Conservation (phyloP, 53 echinoderm and acorn worm species). For the Echinarachnius parma region DNA sequence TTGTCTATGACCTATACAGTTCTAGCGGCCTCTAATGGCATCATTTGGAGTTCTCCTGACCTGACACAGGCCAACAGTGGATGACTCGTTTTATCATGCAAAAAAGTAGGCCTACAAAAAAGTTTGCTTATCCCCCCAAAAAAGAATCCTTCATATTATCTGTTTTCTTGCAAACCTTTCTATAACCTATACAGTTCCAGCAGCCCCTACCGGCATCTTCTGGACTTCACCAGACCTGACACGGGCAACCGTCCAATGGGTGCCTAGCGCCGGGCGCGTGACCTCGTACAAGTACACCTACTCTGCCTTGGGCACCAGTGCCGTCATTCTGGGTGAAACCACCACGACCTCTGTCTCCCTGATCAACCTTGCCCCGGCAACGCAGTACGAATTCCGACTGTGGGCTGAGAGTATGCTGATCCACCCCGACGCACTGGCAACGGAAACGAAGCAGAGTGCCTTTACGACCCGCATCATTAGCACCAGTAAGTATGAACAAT, state of each 20-base stretch:
- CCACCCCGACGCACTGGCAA: background rate
- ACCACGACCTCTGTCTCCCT: constrained; percentile 24
- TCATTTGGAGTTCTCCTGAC: background rate
- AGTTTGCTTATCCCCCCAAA: no score
- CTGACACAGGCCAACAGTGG: no score
- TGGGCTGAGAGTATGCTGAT: constrained; percentile 19
- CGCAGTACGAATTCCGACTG: constrained; percentile 47
- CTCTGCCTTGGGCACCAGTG: background rate
- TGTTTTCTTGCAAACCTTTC: no score
- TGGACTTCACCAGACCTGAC: constrained; percentile 15
- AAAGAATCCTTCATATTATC: no score
- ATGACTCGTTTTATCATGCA: no score
- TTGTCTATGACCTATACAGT: no score
- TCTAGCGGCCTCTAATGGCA: background rate
- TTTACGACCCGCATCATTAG: background rate
- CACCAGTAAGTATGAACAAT: constrained; percentile 14
- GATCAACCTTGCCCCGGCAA: constrained; percentile 20
- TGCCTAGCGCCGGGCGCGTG: constrained; percentile 33
- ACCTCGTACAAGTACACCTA: constrained; percentile 29
- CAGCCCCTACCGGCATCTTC: background rate
- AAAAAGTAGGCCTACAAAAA: no score
- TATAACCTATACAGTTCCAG: no score
- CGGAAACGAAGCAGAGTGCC: constrained; percentile 1
- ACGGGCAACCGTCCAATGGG: constrained; percentile 33
- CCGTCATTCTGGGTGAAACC: background rate